These are phyloP conservation scores for Oedothorax gibbosus DNA, from an alignment of 1,140 invertebrate genomes.

Conservation along the genomic window DNA sequence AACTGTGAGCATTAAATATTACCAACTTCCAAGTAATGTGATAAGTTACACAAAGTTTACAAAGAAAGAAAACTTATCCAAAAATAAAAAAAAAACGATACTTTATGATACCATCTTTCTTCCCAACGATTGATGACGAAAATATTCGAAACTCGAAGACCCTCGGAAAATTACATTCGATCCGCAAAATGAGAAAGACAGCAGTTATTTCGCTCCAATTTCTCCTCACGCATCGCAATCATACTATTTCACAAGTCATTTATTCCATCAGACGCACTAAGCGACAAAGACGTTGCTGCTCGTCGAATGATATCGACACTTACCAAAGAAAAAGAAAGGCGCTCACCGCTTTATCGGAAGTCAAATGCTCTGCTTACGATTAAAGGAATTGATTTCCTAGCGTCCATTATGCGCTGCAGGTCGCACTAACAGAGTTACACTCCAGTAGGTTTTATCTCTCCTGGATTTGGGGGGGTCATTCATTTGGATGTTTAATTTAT, in stretches of 20 bases:
- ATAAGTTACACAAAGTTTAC: too few species aligned
- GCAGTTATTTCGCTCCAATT: constrained; percentile 11
- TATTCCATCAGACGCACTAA: not conserved
- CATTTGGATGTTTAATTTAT: constrained; percentile 5
- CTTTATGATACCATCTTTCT: too few species aligned
- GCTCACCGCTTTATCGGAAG: not conserved
- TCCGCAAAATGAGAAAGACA: not conserved
- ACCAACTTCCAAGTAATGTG: too few species aligned
- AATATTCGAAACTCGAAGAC: too few species aligned
- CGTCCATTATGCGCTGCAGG: constrained; percentile 5
- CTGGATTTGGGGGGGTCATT: not conserved
- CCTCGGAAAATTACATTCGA: not conserved
- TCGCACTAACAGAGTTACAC: constrained; percentile 16
- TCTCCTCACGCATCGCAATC: constrained; percentile 18
- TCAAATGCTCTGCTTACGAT: constrained; percentile 10
- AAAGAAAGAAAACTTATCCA: too few species aligned
- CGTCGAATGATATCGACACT: not conserved
- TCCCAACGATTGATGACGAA: too few species aligned
- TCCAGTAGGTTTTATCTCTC: constrained; percentile 1
- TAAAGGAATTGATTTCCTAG: constrained; percentile 11
- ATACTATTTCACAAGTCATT: constrained; percentile 30
- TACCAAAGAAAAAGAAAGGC: not conserved
- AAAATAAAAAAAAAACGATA: too few species aligned
- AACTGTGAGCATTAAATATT: too few species aligned
- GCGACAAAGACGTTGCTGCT: constrained; percentile 14